These are phyloP conservation scores for Patella depressa DNA, from an alignment of 2,888 invertebrate species.

Conservation along the genomic window DNA sequence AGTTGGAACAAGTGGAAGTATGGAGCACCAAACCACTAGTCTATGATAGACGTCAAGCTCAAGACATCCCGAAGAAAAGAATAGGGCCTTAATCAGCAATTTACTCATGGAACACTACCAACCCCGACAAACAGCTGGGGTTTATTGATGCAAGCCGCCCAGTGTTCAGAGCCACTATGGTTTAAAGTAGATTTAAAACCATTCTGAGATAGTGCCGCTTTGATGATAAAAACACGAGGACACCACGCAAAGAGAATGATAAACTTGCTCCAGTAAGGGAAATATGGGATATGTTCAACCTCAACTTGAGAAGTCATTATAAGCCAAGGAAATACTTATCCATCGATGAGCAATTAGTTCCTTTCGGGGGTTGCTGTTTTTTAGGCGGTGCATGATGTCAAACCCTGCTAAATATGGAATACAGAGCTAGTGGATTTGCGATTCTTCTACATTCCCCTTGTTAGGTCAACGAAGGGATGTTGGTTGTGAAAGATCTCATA, in stretches of 20 bases:
- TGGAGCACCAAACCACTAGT: background rate
- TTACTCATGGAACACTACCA: background rate
- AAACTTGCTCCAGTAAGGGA: background rate
- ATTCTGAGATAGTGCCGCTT: background rate
- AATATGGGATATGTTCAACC: constrained; percentile 2
- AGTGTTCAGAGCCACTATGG: background rate
- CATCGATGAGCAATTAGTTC: background rate
- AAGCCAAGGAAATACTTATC: background rate
- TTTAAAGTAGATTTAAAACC: background rate
- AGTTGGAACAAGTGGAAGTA: background rate
- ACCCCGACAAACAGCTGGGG: background rate
- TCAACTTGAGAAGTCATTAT: background rate
- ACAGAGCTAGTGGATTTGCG: background rate
- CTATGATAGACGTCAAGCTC: background rate
- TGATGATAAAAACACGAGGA: background rate
- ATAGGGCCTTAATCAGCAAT: background rate
- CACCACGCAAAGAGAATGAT: background rate
- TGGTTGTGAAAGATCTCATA: background rate
- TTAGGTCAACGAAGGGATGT: background rate
- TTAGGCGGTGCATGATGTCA: background rate
- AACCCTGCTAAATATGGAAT: background rate
- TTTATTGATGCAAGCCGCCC: background rate
- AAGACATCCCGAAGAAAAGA: background rate
- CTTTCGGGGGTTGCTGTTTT: background rate
- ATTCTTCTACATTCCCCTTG: background rate